Conservation (phyloP, 2,888 invertebrate genomes). For the Drosophila sordidapex region DNA sequence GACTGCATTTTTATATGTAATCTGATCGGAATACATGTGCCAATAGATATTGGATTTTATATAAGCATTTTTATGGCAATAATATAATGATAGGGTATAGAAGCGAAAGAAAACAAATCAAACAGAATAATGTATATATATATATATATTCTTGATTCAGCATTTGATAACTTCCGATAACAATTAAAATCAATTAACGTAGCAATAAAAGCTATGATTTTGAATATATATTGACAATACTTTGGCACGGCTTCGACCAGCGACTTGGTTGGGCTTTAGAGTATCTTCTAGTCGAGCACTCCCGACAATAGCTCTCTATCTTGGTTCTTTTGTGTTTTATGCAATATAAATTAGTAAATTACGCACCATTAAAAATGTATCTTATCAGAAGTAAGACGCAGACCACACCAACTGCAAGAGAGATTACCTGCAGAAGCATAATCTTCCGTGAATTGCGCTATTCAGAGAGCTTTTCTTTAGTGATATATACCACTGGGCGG, state of each 20-base stretch:
- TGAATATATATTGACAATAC: background rate
- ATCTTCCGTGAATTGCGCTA: background rate
- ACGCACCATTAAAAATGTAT: slow-evolving; percentile 57
- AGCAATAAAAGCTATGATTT: background rate
- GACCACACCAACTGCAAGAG: slow-evolving; percentile 31
- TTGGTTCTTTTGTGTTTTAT: background rate
- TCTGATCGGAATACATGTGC: background rate
- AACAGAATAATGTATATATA: too few relatives aligned
- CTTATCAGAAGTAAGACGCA: slow-evolving; percentile 58
- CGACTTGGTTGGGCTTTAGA: background rate
- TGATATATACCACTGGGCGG: background rate
- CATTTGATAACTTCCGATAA: background rate
- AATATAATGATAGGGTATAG: background rate
- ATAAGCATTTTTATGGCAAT: background rate
- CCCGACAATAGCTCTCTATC: background rate
- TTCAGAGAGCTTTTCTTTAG: background rate
- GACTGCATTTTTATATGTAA: background rate
- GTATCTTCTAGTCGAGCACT: background rate
- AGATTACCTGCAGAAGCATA: slow-evolving; percentile 18
- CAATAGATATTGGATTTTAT: background rate
- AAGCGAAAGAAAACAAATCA: background rate
- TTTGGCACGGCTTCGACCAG: background rate
- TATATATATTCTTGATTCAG: background rate
- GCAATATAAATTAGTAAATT: slow-evolving; percentile 22
- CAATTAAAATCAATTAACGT: background rate